Base-by-base conservation (phyloP, 1,140 invertebrate genomes). In the Drosophila obscura region DNA sequence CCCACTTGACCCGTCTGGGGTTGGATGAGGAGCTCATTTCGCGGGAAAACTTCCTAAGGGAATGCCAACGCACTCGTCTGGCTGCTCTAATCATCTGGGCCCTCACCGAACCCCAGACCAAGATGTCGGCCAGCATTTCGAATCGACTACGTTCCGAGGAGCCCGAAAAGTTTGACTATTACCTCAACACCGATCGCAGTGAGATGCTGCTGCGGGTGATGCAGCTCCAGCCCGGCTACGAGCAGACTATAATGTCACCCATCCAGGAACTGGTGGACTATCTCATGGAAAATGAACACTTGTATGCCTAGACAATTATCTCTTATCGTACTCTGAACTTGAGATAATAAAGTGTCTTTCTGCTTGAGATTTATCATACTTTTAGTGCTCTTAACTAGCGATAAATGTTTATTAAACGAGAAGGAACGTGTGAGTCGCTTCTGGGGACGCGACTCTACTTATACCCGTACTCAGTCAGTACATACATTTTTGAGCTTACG, bases 151-250 rank as follows among this genome's bases (percentile, higher is more conserved):
- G 85, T 13, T 16, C 59, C 0, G 65, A 78, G 28, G 82, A 91
- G 5, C 85, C 76, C 0, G 80, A 84, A 16, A 83, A 66, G 31
- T 91, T 91, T 15, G 90, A 91, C 16, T 77, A 53, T 49, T 91
- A 91, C 59, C 74, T 91, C 11, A 91, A 90, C 50, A 24, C 26
- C 5, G 77, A 91, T 53, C 81, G 90, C 0, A 77, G 53, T 35
- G 90, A 81, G 31, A 46, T 91, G 51, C 76, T 84, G 53, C 15
- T 68, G 39, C 57, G 77, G n/a, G 77, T 91, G 1, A 84, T 91
- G 46, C n/a, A 73, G 35, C 49, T 84, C 5, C 85, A 91, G 31
- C 60, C 77, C 0, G 80, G 65, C 7, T 91, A 91, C 44, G 73
- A 77, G 16, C 46, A 80, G 13, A 79, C 51, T 5, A 79, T 91